Conservation (phyloP, 2,797 vertebrate genomes). For the Numenius phaeopus region DNA sequence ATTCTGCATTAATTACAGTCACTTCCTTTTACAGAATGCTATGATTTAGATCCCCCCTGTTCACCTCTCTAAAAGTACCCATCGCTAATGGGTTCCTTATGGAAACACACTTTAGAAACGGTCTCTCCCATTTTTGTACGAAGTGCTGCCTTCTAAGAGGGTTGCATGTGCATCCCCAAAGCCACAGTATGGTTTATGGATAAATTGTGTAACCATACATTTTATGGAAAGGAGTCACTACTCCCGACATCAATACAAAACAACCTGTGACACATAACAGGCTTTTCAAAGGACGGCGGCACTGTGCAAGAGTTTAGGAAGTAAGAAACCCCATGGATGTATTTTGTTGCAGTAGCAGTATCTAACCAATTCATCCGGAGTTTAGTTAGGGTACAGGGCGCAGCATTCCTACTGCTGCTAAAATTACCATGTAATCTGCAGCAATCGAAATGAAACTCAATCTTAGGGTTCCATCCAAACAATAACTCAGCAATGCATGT, state of each 20-base stretch:
- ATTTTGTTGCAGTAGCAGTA: not conserved
- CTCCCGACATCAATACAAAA: not conserved
- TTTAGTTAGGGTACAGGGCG: not conserved
- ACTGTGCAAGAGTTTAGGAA: not conserved
- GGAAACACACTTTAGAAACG: not conserved
- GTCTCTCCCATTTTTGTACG: not conserved
- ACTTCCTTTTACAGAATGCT: not conserved
- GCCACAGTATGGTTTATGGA: not conserved
- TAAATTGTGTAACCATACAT: not conserved
- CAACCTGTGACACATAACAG: not conserved
- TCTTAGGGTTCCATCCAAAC: not conserved
- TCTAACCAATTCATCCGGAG: not conserved
- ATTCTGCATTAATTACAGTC: not conserved
- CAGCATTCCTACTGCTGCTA: not conserved
- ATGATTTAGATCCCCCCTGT: not conserved
- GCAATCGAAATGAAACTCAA: rapidly evolving
- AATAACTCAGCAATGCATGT: not conserved
- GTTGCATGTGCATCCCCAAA: not conserved
- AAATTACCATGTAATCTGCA: not conserved
- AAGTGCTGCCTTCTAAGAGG: not conserved
- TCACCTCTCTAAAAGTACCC: not conserved
- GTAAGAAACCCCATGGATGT: not conserved
- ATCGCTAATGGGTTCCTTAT: not conserved
- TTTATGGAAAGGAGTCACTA: not conserved
- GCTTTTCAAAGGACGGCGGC: not conserved